A percentile compares a stretch with the other conserved stretches of the same genome.
These are phyloP conservation scores for Calephelis virginiensis DNA, from an alignment of 1,140 invertebrate species.

Conservation along the genomic window DNA sequence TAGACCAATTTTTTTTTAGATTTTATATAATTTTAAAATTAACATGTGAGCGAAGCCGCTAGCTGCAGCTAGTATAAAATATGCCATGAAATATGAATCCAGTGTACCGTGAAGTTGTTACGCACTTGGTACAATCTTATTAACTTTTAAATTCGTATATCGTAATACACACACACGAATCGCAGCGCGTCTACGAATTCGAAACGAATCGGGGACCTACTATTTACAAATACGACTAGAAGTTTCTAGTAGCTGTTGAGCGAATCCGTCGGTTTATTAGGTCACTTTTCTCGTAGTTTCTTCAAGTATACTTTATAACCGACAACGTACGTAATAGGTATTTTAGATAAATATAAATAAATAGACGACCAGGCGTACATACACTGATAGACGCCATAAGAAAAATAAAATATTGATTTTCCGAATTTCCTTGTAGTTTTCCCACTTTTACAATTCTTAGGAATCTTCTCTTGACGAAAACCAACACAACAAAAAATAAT, in stretches of 20 bases:
- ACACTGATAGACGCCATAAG: too few relatives aligned
- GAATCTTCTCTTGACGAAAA: too few relatives aligned
- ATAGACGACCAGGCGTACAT: too few relatives aligned
- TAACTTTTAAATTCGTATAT: conserved; percentile 15
- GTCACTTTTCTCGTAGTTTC: not conserved
- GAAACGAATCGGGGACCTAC: conserved; percentile 2
- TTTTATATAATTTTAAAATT: too few relatives aligned
- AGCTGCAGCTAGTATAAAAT: too few relatives aligned
- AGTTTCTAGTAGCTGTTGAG: conserved; percentile 14
- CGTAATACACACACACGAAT: not conserved
- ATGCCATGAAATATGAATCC: not conserved
- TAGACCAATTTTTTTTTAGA: too few relatives aligned
- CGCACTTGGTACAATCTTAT: not conserved
- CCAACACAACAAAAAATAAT: too few relatives aligned
- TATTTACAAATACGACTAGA: conserved; percentile 11
- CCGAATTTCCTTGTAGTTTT: too few relatives aligned
- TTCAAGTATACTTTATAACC: not conserved
- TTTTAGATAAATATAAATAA: too few relatives aligned
- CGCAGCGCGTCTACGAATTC: conserved; percentile 2
- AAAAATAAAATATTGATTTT: too few relatives aligned
- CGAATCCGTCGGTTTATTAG: not conserved
- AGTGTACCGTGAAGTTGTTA: not conserved
- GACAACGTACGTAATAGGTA: not conserved
- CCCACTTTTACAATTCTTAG: too few relatives aligned
- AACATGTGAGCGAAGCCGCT: too few relatives aligned